These are phyloP conservation scores for Meiosimyza platycephala DNA, from an alignment of 2,888 invertebrate genomes.

Conservation along the genomic window DNA sequence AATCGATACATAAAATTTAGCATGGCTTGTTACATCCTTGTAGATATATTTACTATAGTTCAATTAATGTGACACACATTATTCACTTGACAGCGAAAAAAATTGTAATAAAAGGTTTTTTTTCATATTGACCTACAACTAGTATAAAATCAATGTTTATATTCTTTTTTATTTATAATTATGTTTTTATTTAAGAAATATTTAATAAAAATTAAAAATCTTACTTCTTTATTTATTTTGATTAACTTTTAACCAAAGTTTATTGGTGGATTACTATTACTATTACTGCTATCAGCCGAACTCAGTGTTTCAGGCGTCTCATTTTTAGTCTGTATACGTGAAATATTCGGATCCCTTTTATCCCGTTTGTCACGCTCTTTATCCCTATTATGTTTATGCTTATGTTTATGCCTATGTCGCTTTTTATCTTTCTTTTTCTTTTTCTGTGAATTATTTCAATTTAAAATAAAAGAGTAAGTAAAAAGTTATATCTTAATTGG, in stretches of 20 bases:
- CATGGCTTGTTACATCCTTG: no score
- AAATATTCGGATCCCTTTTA: conserved; percentile 63
- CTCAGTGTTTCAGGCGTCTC: conserved; percentile 67
- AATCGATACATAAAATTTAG: no score
- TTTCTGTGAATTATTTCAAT: conserved; percentile 72
- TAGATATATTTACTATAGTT: no score
- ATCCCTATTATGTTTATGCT: conserved; percentile 75
- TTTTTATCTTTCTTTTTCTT: conserved; percentile 84
- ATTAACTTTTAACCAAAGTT: conserved; percentile 19
- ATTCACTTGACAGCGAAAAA: no score
- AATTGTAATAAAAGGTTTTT: no score
- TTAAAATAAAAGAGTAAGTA: conserved; percentile 36
- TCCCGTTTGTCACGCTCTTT: conserved; percentile 68
- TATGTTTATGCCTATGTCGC: conserved; percentile 93
- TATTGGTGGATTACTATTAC: conserved; percentile 63
- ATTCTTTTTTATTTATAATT: conserved; percentile 17
- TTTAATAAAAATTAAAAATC: conserved; percentile 19
- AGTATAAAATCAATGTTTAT: conserved; percentile 3
- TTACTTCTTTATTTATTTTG: conserved; percentile 41
- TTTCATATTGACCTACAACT: background rate
- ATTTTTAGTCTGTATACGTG: conserved; percentile 61
- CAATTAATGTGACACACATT: no score
- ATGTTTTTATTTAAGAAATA: conserved; percentile 25
- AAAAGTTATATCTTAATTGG: conserved; percentile 14
- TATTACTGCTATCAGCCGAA: conserved; percentile 66